A percentile compares a stretch with the other conserved stretches of the same genome.
Conservation (phyloP, 2,888 invertebrate genomes). For the Cerceris ruficornis region DNA sequence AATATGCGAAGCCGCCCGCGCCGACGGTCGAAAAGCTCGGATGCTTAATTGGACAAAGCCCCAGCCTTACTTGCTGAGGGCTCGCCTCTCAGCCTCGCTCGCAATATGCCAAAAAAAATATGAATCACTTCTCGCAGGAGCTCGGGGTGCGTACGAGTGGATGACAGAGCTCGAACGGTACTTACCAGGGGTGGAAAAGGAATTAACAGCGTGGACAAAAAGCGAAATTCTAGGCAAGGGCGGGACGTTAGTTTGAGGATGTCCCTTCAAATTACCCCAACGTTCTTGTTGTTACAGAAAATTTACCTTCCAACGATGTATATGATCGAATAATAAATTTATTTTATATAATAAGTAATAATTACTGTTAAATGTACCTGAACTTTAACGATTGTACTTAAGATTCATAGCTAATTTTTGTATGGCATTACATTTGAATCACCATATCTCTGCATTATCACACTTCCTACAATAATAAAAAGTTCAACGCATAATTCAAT, state of each 20-base stretch:
- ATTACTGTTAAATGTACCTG: too few relatives aligned
- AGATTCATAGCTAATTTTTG: too few relatives aligned
- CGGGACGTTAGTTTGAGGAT: slow-evolving; percentile 40
- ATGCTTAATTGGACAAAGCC: slow-evolving; percentile 82
- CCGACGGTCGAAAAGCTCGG: slow-evolving; percentile 76
- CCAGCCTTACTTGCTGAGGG: slow-evolving; percentile 73
- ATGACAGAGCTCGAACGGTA: slow-evolving; percentile 48
- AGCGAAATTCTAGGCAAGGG: slow-evolving; percentile 54
- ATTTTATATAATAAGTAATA: too few relatives aligned
- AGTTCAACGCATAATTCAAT: too few relatives aligned
- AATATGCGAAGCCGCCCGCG: slow-evolving; percentile 78
- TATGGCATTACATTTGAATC: too few relatives aligned
- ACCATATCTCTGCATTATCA: too few relatives aligned
- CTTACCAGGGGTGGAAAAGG: slow-evolving; percentile 43
- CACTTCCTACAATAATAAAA: too few relatives aligned
- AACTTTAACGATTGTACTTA: too few relatives aligned
- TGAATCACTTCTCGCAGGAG: slow-evolving; percentile 75
- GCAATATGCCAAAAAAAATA: slow-evolving; percentile 78
- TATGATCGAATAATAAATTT: too few relatives aligned
- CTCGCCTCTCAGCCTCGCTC: slow-evolving; percentile 73
- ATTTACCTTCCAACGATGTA: too few relatives aligned
- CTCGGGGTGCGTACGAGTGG: slow-evolving; percentile 57
- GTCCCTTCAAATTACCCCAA: slow-evolving; percentile 26
- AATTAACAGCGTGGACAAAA: slow-evolving; percentile 65
- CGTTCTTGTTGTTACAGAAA: too few relatives aligned